These are phyloP conservation scores for Platycnemis pennipes DNA, from an alignment of 2,888 invertebrate genomes.

Conservation along the genomic window DNA sequence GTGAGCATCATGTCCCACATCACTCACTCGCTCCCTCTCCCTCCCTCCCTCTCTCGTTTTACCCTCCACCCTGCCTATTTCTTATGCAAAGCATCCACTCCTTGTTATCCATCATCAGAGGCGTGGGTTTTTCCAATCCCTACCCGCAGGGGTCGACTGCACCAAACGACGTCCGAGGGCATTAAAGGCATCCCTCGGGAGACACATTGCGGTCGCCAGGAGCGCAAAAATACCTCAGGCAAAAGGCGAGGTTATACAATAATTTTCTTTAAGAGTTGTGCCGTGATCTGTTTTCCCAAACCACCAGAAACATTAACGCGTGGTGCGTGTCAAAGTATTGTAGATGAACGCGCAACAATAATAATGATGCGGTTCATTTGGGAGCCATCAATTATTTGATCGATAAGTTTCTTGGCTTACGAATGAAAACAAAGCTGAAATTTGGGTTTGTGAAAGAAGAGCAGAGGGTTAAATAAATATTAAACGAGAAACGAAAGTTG, in stretches of 20 bases:
- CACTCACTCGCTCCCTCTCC: not conserved
- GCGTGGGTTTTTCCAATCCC: not conserved
- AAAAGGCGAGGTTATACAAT: not conserved
- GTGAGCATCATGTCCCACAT: not conserved
- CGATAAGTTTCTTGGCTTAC: no score
- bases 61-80: not conserved
- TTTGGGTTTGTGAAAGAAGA: no score
- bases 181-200: not conserved
- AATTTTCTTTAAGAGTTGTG: no score
- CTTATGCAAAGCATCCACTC: constrained; percentile 19
- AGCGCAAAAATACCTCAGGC: not conserved
- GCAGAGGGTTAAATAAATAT: no score
- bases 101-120: constrained; percentile 16
- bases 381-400: not conserved
- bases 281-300: no score
- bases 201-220: not conserved
- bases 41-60: not conserved
- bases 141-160: not conserved
- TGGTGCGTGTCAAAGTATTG: not conserved
- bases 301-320: not conserved
- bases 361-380: not conserved
- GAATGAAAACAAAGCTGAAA: no score
- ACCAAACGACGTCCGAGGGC: constrained; percentile 1
- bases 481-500: no score
- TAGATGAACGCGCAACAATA: not conserved